Conservation (phyloP, 2,888 invertebrate genomes). For the Drosophila siamana region DNA sequence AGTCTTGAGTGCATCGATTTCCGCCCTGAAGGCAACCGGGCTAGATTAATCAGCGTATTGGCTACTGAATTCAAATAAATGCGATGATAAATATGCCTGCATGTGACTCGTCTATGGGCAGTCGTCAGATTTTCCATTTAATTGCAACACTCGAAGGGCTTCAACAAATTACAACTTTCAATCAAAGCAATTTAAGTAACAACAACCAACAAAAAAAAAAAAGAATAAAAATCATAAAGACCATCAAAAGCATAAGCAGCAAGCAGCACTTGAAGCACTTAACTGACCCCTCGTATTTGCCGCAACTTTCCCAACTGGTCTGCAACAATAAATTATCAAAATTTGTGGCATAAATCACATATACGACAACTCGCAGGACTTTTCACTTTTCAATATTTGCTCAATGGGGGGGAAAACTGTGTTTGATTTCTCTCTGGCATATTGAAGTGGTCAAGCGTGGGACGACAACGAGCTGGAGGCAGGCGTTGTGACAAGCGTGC, state of each 20-base stretch:
- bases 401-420: conserved; percentile 21
- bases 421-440: conserved; percentile 82
- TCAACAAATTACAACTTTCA: conserved; percentile 72
- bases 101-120: conserved; percentile 3
- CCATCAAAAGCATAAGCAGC: conserved; percentile 78
- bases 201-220: conserved; percentile 1
- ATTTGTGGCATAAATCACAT: conserved; percentile 81
- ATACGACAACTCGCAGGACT: conserved; percentile 58
- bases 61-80: conserved; percentile 50
- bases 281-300: conserved; percentile 35
- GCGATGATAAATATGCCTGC: conserved; percentile 22
- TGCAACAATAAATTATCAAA: conserved; percentile 81
- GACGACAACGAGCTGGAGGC: conserved; percentile 7
- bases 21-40: neutral
- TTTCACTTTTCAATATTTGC: conserved; percentile 80
- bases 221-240: conserved; percentile 52
- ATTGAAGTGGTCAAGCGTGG: conserved; percentile 82
- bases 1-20: conserved; percentile 30
- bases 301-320: conserved; percentile 1
- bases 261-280: conserved; percentile 44
- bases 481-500: conserved; percentile 30
- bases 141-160: conserved; percentile 64
- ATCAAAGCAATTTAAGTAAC: conserved; percentile 63
- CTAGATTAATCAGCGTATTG: conserved; percentile 76
- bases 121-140: conserved; percentile 39